Percentiles rank a stretch among this genome's conserved stretches.
phyloP scores from a whole-genome alignment of 2,113 vertebrate species.

The Rafetus swinhoei region DNA sequence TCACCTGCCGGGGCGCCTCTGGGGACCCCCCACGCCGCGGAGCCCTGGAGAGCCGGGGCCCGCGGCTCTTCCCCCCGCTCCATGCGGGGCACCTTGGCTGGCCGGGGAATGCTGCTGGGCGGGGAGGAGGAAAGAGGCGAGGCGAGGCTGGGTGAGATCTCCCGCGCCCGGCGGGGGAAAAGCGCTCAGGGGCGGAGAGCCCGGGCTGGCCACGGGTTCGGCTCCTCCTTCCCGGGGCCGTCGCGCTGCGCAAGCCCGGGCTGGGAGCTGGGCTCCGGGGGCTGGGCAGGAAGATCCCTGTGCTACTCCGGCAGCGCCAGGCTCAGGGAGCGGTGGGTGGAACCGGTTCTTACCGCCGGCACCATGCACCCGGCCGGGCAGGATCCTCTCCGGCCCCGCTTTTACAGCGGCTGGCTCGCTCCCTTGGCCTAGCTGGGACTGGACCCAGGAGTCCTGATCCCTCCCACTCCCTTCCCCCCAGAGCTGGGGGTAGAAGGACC shows the following conservation, averaged over 20 bases:
- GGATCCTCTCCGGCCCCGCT: neutral
- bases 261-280: neutral
- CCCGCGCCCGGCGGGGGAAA: no score
- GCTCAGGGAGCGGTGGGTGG: neutral
- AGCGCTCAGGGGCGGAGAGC: no score
- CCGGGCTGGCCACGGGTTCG: no score
- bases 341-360: neutral
- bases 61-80: neutral
- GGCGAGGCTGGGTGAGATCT: neutral
- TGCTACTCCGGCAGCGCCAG: neutral
- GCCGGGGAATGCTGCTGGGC: no score
- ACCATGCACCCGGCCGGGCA: neutral
- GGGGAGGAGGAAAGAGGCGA: no score
- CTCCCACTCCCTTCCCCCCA: neutral
- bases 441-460: no score
- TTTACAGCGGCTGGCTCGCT: neutral
- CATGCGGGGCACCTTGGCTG: neutral
- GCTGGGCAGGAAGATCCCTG: neutral
- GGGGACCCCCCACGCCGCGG: neutral
- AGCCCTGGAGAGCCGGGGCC: neutral
- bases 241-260: no score
- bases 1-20: neutral
- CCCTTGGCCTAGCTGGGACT: neutral
- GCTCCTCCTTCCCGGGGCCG: no score
- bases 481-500: neutral